These are phyloP conservation scores for Eulithis testata DNA, from an alignment of 2,888 invertebrate species.

Conservation along the genomic window DNA sequence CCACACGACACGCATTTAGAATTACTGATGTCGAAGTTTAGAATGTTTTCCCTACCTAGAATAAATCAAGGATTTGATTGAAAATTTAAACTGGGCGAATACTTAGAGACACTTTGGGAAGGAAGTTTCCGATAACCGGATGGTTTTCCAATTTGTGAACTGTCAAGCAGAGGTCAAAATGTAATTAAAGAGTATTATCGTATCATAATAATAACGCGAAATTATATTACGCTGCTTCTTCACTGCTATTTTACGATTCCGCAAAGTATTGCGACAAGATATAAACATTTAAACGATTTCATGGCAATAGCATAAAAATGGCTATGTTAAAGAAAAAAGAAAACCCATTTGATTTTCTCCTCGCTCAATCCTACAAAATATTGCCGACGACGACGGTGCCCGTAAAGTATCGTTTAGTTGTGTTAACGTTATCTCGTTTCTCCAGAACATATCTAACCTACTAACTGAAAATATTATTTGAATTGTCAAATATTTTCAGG, in stretches of 20 bases:
- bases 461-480: too few relatives aligned
- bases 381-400: conserved; percentile 4
- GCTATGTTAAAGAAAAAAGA: conserved; percentile 4
- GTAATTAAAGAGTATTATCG: conserved; percentile 21
- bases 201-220: background rate
- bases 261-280: conserved; percentile 3
- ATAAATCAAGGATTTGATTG: conserved; percentile 18
- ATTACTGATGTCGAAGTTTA: conserved; percentile 16
- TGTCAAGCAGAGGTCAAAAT: conserved; percentile 26
- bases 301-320: conserved; percentile 17
- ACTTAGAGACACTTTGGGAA: conserved; percentile 12
- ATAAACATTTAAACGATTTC: conserved; percentile 18
- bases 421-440: conserved; percentile 1
- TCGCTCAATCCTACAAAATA: conserved; percentile 21
- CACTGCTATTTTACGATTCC: background rate
- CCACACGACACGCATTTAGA: conserved; percentile 8
- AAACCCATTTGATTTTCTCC: conserved; percentile 20
- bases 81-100: conserved; percentile 18
- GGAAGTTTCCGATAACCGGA: conserved; percentile 14
- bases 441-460: too few relatives aligned
- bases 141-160: conserved; percentile 23
- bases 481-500: too few relatives aligned
- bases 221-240: background rate
- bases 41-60: conserved; percentile 9
- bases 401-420: background rate